Evolutionary conservation across 2,113 vertebrate species (phyloP).

Genomic region (Psammodynastes pulverulentus): DNA sequence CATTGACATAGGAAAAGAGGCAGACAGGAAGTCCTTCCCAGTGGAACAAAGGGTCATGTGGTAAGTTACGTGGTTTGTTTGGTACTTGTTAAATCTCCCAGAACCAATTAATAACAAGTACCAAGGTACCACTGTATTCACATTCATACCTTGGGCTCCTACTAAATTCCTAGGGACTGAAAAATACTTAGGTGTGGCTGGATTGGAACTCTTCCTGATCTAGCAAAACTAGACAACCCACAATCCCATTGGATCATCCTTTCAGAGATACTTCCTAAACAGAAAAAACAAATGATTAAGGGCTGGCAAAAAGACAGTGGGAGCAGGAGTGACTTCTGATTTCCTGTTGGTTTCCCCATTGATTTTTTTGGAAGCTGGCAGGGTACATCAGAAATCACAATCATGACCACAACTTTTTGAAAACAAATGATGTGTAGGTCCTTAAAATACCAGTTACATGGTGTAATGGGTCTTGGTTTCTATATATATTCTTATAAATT

Average conservation of each 20-base stretch:
- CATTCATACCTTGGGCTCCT: background rate
- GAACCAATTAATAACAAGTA: background rate
- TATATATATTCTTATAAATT: background rate
- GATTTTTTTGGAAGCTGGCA: background rate
- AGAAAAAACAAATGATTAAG: background rate
- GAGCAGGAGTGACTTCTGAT: background rate
- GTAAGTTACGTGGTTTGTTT: background rate
- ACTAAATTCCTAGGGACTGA: background rate
- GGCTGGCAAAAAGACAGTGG: background rate
- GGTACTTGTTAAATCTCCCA: background rate
- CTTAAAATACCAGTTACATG: background rate
- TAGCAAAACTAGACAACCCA: background rate
- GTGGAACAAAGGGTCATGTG: background rate
- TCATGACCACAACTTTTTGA: background rate
- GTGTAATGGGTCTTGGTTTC: background rate
- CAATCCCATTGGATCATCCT: background rate
- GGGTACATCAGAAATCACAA: background rate
- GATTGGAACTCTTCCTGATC: background rate
- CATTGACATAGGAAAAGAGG: background rate
- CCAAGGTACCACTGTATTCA: background rate
- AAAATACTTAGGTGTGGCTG: background rate
- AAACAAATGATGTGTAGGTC: background rate
- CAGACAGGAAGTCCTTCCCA: background rate
- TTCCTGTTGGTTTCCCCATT: background rate
- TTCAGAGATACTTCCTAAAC: background rate